phyloP scores from a whole-genome alignment of 1,140 invertebrate species.

The Drosophila ficusphila region DNA sequence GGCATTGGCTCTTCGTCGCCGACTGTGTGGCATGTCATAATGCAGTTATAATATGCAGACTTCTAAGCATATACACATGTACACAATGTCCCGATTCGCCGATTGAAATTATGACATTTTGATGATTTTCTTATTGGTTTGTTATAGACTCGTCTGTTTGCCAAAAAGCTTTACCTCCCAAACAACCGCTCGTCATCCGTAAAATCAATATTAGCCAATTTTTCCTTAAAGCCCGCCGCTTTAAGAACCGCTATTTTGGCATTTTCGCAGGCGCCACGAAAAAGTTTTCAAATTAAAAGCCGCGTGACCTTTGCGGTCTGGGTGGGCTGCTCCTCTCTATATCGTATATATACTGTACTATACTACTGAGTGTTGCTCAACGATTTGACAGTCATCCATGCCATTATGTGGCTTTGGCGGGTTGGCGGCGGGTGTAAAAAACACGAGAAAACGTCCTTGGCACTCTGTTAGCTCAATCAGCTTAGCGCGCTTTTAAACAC shows the following conservation, averaged over 20 bases:
- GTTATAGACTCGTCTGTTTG: conserved; percentile 58
- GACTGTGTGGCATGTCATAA: conserved; percentile 74
- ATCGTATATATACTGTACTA: too few species aligned
- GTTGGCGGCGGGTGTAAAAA: too few species aligned
- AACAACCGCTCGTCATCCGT: conserved; percentile 12
- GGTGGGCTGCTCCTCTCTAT: neutral
- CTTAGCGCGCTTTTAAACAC: conserved; percentile 39
- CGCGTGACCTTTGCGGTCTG: conserved; percentile 42
- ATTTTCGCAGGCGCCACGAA: neutral
- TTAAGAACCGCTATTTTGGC: conserved; percentile 28
- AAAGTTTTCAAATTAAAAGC: conserved; percentile 60
- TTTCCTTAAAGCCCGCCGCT: conserved; percentile 21
- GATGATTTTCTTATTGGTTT: conserved; percentile 82
- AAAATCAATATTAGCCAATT: conserved; percentile 35
- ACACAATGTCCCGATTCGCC: conserved; percentile 34
- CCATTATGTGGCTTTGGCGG: conserved; percentile 28
- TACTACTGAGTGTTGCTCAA: conserved; percentile 1
- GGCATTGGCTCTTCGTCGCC: conserved; percentile 40
- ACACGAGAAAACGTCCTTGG: conserved; percentile 24
- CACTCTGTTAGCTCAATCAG: conserved; percentile 44
- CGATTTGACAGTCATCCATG: conserved; percentile 45
- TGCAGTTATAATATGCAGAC: conserved; percentile 75
- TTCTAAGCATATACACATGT: conserved; percentile 17
- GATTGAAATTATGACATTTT: conserved; percentile 83
- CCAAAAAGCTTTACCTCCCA: conserved; percentile 1